These are phyloP conservation scores for Shargacucullia verbasci DNA, from an alignment of 2,888 invertebrate species.

Conservation along the genomic window DNA sequence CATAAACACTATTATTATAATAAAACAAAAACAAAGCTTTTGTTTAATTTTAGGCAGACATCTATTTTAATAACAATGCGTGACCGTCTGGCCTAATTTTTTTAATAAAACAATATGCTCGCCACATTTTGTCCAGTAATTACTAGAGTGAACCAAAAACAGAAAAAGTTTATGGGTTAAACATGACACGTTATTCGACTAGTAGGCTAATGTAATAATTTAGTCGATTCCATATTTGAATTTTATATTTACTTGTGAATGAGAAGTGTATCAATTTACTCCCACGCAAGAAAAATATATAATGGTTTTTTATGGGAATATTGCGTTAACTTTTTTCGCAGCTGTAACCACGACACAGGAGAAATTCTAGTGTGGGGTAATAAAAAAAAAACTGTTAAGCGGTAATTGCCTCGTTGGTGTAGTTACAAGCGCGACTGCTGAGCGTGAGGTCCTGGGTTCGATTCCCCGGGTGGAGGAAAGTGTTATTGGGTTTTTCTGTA, in stretches of 20 bases:
- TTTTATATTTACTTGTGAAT: conserved; percentile 8
- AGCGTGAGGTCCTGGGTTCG: too few species aligned
- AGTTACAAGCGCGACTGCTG: too few species aligned
- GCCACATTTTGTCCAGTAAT: conserved; percentile 40
- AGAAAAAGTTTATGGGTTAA: conserved; percentile 8
- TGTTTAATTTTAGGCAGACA: conserved; percentile 17
- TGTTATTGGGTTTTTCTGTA: too few species aligned
- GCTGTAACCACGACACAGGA: too few species aligned
- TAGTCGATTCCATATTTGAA: background rate
- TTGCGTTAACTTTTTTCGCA: conserved; percentile 9
- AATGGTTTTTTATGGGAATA: conserved; percentile 21
- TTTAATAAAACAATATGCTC: conserved; percentile 18
- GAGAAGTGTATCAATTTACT: background rate
- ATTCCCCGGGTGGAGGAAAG: too few species aligned
- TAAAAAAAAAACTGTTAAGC: too few species aligned
- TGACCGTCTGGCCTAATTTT: conserved; percentile 36
- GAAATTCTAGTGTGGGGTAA: too few species aligned
- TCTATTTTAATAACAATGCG: conserved; percentile 33
- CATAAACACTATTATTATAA: background rate
- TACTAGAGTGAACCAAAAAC: conserved; percentile 13
- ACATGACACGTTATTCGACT: conserved; percentile 3
- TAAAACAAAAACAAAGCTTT: conserved; percentile 25
- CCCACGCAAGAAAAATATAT: conserved; percentile 4
- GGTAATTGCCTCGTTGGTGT: too few species aligned
- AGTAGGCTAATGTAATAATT: conserved; percentile 4